Percentiles rank a stretch among this genome's conserved stretches.
These are phyloP conservation scores for Amblyteles armatorius DNA, from an alignment of 2,888 invertebrate species.

Conservation along the genomic window DNA sequence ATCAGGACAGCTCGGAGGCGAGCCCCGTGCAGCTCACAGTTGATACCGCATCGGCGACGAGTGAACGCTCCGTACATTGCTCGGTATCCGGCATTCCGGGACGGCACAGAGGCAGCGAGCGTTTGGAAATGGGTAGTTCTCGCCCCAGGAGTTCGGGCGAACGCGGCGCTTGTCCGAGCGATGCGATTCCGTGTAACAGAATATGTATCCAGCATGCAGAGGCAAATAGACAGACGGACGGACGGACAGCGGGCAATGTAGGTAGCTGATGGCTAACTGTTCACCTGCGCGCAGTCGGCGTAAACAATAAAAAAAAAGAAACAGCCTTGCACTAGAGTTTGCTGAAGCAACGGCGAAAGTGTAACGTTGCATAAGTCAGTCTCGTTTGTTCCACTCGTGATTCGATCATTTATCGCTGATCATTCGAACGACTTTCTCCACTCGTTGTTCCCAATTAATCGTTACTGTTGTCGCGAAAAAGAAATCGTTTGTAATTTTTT, in stretches of 20 bases:
- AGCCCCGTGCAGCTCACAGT: constrained; percentile 38
- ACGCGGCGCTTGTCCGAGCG: constrained; percentile 1
- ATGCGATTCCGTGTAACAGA: constrained; percentile 44
- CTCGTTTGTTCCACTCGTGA: constrained; percentile 37
- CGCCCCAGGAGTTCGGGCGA: constrained; percentile 51
- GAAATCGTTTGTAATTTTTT: background rate
- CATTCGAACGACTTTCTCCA: constrained; percentile 34
- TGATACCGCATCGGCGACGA: constrained; percentile 27
- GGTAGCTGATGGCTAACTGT: constrained; percentile 34
- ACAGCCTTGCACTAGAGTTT: constrained; percentile 24
- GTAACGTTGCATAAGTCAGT: constrained; percentile 50
- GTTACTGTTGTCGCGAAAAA: background rate
- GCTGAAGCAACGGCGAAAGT: constrained; percentile 45
- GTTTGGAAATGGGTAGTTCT: constrained; percentile 59
- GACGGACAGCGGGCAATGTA: constrained; percentile 1
- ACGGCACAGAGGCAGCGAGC: constrained; percentile 31
- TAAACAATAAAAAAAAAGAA: constrained; percentile 54
- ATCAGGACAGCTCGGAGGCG: constrained; percentile 48
- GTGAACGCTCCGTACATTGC: constrained; percentile 23
- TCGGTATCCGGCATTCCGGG: constrained; percentile 58
- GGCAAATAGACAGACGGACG: constrained; percentile 6
- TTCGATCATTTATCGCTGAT: constrained; percentile 13
- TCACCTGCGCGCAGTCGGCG: constrained; percentile 53
- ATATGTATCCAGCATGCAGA: constrained; percentile 26
- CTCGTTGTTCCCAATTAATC: background rate